Conservation (phyloP, 2,888 invertebrate species). For the Cenopis cana region DNA sequence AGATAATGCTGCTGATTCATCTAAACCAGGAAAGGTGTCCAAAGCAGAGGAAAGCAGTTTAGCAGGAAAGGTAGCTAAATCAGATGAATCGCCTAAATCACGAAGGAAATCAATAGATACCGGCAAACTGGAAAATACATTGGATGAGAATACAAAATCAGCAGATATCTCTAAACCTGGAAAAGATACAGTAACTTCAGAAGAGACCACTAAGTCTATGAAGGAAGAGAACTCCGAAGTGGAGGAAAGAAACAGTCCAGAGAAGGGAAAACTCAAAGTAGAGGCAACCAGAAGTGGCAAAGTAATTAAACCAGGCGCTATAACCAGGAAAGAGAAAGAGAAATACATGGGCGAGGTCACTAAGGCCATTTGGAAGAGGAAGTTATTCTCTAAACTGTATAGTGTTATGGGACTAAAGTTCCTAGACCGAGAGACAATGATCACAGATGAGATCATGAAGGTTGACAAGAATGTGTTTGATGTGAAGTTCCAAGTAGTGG, state of each 20-base stretch:
- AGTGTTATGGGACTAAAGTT: conserved; percentile 50
- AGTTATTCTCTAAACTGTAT: conserved; percentile 54
- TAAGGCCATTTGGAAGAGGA: conserved; percentile 67
- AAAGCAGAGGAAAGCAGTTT: neutral
- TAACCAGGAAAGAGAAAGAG: conserved; percentile 52
- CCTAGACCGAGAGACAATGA: conserved; percentile 57
- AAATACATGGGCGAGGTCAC: conserved; percentile 55
- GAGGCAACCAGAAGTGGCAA: neutral
- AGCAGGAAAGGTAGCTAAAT: neutral
- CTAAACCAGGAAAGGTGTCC: conserved; percentile 29
- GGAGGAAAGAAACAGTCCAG: neutral
- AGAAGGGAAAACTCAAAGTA: neutral
- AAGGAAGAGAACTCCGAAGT: neutral
- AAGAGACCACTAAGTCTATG: neutral
- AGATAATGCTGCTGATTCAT: neutral
- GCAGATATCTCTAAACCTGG: neutral
- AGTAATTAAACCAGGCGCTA: neutral
- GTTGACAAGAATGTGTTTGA: conserved; percentile 50
- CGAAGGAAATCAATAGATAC: neutral
- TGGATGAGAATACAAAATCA: neutral
- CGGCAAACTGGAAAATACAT: too few relatives aligned
- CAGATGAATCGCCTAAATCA: neutral
- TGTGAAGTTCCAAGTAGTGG: conserved; percentile 59
- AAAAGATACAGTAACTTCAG: neutral
- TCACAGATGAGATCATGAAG: conserved; percentile 62